Base-by-base conservation (phyloP, 1,140 invertebrate species). In the Saccostrea cuccullata region DNA sequence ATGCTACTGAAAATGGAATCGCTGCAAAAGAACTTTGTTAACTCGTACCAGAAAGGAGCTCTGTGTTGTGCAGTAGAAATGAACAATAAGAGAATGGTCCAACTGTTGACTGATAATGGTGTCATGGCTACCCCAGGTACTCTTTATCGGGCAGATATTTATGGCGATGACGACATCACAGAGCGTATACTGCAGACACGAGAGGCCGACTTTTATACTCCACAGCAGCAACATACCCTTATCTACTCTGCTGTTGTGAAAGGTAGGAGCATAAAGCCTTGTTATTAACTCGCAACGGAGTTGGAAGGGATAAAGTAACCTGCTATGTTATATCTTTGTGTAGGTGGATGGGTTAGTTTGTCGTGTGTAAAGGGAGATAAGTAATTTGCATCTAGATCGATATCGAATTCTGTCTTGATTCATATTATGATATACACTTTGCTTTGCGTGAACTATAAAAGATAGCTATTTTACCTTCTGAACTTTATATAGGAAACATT, bases 211-310 rank as follows among this genome's bases (percentile, higher is more conserved):
- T 84, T 84, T 8, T 84, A 55, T 55, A 55, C 55, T 17, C 82
- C 82, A 55, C 40, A 56, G n/a, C 82, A 84, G 40, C 82, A 56
- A 8, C 55, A 84, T 84, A 56, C 40, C 4, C 55, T 56, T 47
- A 55, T 84, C n/a, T 84, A 84, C 40, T 55, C 40, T 23, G 82
- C 82, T 84, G 82, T 84, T 84, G 82, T 84, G 8, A 84, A 84
- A 55, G 82, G 82, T 84, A 84, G 47, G 82, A 64, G 20, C 58
- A 17, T 64, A 0, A 64, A 17, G 47, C 47, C 47, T 47, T 6
- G 47, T 47, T 47, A 8, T 47, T 6, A n/a, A n/a, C n/a, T n/a
- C n/a, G n/a, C n/a, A n/a, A n/a, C n/a, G n/a, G n/a, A n/a, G n/a
- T n/a, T n/a, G n/a, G n/a, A n/a, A n/a, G n/a, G n/a, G n/a, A n/a